A percentile compares a stretch with the other conserved stretches of the same genome.
Conservation (phyloP, 2,113 vertebrate species). For the Prietella phreatophila region DNA sequence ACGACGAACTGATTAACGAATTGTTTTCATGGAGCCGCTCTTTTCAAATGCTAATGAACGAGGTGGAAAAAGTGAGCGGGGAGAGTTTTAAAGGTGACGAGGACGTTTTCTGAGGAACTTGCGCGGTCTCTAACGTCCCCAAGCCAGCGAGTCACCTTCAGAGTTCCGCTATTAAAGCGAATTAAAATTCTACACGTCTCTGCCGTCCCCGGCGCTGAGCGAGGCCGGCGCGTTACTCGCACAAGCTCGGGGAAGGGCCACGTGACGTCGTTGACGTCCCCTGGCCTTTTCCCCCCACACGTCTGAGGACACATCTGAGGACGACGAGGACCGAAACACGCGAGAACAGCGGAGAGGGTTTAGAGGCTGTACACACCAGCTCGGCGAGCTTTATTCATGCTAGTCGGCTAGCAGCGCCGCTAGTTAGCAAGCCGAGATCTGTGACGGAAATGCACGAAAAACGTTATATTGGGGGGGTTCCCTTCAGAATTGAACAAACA, state of each 20-base stretch:
- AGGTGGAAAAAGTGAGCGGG: not conserved
- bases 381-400: too few relatives aligned
- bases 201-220: not conserved
- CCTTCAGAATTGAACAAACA: too few relatives aligned
- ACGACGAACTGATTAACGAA: too few relatives aligned
- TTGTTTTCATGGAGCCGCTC: too few relatives aligned
- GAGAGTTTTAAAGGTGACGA: not conserved
- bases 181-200: conserved; percentile 27
- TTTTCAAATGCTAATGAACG: not conserved
- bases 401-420: too few relatives aligned
- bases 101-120: not conserved
- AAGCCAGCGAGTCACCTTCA: conserved; percentile 20
- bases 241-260: not conserved
- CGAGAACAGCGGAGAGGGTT: too few relatives aligned
- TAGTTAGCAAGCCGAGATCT: too few relatives aligned
- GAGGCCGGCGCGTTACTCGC: not conserved
- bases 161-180: not conserved
- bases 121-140: not conserved
- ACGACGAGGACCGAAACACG: not conserved
- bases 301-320: not conserved
- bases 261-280: not conserved
- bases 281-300: not conserved
- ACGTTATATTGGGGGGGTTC: too few relatives aligned
- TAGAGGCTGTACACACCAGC: too few relatives aligned
- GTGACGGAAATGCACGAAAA: too few relatives aligned